phyloP scores from a whole-genome alignment of 1,140 invertebrate genomes.

The Drosophila mauritiana region DNA sequence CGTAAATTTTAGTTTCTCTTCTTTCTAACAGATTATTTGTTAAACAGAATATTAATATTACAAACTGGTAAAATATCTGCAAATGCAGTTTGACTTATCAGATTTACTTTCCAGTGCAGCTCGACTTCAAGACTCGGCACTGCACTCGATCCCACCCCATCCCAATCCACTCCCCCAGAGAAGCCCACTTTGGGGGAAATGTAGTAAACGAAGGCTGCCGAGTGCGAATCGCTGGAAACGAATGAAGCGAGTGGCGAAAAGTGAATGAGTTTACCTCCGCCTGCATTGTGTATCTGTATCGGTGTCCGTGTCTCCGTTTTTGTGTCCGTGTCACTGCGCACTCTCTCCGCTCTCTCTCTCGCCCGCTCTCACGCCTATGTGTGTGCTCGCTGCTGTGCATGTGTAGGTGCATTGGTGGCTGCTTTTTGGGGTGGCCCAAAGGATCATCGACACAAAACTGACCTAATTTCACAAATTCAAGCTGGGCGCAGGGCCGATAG shows the following conservation, averaged over 20 bases:
- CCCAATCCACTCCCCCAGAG: neutral
- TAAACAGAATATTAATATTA: no score
- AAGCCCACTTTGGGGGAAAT: neutral
- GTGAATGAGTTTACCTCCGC: constrained; percentile 66
- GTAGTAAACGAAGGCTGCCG: constrained; percentile 73
- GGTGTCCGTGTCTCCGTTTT: constrained; percentile 20
- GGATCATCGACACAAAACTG: constrained; percentile 85
- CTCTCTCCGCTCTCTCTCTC: constrained; percentile 62
- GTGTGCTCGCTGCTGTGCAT: constrained; percentile 19
- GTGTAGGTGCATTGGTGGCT: constrained; percentile 49
- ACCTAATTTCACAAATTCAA: constrained; percentile 84
- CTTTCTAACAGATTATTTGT: no score
- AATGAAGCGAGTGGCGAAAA: constrained; percentile 66
- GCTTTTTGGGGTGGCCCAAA: constrained; percentile 66
- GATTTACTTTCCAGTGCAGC: neutral
- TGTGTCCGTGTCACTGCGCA: constrained; percentile 61
- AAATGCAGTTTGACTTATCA: no score
- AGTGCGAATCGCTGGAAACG: constrained; percentile 44
- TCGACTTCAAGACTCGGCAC: constrained; percentile 13
- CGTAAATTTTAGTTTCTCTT: no score
- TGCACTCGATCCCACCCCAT: constrained; percentile 24
- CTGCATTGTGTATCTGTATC: constrained; percentile 43
- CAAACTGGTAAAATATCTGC: no score
- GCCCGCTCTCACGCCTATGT: constrained; percentile 27
- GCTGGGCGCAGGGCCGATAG: constrained; percentile 69